Evolutionary conservation across 37 sponge, comb jelly and placozoan species (phyloP).

Genomic region (Halichondria panicea): DNA sequence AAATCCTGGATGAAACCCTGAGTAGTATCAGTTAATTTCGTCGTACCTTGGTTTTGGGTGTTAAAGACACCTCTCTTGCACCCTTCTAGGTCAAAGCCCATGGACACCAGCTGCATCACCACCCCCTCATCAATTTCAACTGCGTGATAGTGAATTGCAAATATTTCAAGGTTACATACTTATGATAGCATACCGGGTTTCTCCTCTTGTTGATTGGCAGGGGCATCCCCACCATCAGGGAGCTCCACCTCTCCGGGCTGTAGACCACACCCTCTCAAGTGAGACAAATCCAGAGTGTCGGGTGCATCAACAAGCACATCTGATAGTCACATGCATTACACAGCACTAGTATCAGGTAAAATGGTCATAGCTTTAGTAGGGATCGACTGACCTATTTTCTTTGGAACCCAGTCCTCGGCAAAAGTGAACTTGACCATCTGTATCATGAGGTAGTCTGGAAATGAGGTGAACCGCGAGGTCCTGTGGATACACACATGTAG

Average conservation of each 20-base stretch:
- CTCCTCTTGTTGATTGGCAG: background rate
- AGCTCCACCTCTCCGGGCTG: conserved; percentile 84
- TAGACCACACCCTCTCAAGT: conserved; percentile 67
- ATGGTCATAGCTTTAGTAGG: background rate
- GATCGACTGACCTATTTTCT: conserved; percentile 81
- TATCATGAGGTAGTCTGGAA: conserved; percentile 90
- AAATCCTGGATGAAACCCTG: too few relatives aligned
- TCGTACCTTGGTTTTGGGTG: conserved; percentile 73
- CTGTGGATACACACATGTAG: conserved; percentile 4
- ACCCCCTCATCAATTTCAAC: conserved; percentile 69
- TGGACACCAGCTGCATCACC: conserved; percentile 70
- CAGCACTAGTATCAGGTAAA: background rate
- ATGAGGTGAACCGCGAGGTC: conserved; percentile 67
- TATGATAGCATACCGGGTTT: too few relatives aligned
- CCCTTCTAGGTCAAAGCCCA: conserved; percentile 91
- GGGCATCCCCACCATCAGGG: conserved; percentile 50
- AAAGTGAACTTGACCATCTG: conserved; percentile 87
- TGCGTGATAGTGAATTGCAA: too few relatives aligned
- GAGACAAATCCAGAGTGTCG: conserved; percentile 58
- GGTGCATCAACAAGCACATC: conserved; percentile 86
- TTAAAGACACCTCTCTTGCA: conserved; percentile 84
- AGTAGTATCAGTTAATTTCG: too few relatives aligned
- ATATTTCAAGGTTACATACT: too few relatives aligned
- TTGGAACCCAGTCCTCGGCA: conserved; percentile 87
- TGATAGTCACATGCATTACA: background rate